Evolutionary conservation across 2,888 invertebrate genomes (phyloP), one percentile per base, ranked within the genome.

Genomic region (Endotricha flammealis): DNA sequence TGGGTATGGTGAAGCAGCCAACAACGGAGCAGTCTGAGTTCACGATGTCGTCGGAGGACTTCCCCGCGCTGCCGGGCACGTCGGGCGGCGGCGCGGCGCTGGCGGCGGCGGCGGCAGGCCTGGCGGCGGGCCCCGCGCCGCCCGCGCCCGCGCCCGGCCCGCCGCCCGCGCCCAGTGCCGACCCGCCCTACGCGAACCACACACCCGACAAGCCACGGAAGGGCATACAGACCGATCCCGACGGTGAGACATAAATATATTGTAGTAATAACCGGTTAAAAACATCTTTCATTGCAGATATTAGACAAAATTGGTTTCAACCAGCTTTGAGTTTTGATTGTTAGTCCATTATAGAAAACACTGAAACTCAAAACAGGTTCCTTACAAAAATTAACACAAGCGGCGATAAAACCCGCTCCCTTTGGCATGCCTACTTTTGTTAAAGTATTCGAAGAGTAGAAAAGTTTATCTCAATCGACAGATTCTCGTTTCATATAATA

Each of bases 21-120:
- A 94, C 95, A 65, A 91, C 94, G 32, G 96, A 96, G 82, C 91
- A 96, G 68, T 95, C 93, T 51, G 96, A 97, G 87, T 97, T 97
- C 87, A 95, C 96, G 67, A 99, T 99, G 93, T 98, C 98, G 64
- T 96, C 95, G 61, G 99, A 99, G 88, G 99, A 99, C 88, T 99
- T 99, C 87, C 99, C 99, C 59, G 99, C 99, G 75, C 89, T 99
- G 72, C 99, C 99, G 51, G 99, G 99, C 62, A 95, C 95, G 53
- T 93, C 94, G 59, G 88, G 91, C 10, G 90, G 92, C 55, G 91
- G 92, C 36, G 79, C 69, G 43, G 72, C 67, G 37, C 49, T 54
- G 30, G 57, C 61, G 17, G 53, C 57, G 11, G 58, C 48, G 44
- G 44, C 91, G 39, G 51, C 34, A 36, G 48, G 46, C 27, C 37